Evolutionary conservation across 2,888 invertebrate genomes (phyloP), one percentile per base, ranked within the genome.

Genomic region (Eurytoma adleriae): DNA sequence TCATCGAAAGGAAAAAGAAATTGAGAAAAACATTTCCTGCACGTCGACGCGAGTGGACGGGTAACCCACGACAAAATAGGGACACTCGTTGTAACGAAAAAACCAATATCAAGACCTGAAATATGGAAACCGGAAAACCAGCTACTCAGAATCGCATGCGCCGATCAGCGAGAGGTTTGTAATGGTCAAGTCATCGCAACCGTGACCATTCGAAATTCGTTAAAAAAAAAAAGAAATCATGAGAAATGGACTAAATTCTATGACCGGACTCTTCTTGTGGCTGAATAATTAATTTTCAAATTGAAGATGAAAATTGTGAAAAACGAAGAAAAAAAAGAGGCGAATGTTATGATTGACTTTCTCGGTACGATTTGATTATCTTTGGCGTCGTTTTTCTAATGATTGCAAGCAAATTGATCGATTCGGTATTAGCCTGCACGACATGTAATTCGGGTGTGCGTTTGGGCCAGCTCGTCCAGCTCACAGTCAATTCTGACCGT

Each of bases 21-120:
- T 83, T 85, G 85, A 89, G 89, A 89, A 89, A 89, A 89, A 89
- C 89, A 89, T 86, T 89, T 89, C 89, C 89, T 89, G 89, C 89
- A 89, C 88, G 85, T 85, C 85, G 86, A 87, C 85, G 84, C 86
- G 88, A 88, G 88, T 86, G 88, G 87, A 87, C 86, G 89, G 88
- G 88, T 88, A 88, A 88, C 84, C 87, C 86, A 82, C 62, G 81
- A 81, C 57, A 62, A 76, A 82, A 83, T 83, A 84, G 84, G 83
- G 84, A 83, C 83, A 81, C 85, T 84, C 86, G 86, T 85, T 84
- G 79, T 52, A 72, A 77, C 16, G 69, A 80, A 82, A 64, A 56
- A 71, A 61, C 40, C 13, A 54, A 64, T 70, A 77, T 67, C 18
- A 64, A 64, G 64, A 64, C n/a, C 64, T 40, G 67, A 78, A 79